A percentile compares a stretch with the other conserved stretches of the same genome.
Conservation (phyloP, 1,140 invertebrate species). For the Subanguina moxae region DNA sequence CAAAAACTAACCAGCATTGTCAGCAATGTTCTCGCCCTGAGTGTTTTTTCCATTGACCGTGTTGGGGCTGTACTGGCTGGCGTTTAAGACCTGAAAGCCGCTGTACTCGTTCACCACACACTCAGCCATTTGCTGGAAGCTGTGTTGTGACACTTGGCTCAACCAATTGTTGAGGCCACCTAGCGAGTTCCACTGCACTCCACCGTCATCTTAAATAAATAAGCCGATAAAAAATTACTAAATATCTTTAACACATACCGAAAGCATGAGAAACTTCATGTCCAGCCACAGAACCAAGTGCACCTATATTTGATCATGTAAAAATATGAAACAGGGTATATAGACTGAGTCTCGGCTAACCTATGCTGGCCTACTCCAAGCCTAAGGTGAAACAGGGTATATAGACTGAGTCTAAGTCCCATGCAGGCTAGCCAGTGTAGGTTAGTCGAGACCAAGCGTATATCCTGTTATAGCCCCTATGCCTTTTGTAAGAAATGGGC, state of each 20-base stretch:
- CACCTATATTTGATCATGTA: constrained; percentile 37
- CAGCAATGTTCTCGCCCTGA: constrained; percentile 62
- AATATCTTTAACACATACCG: constrained; percentile 5
- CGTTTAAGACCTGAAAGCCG: constrained; percentile 38
- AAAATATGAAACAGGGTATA: too few relatives aligned
- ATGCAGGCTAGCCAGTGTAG: too few relatives aligned
- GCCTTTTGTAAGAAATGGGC: too few relatives aligned
- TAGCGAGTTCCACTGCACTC: constrained; percentile 45
- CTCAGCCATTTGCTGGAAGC: constrained; percentile 43
- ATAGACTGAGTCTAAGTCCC: too few relatives aligned
- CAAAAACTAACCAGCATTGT: constrained; percentile 58
- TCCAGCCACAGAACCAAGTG: constrained; percentile 64
- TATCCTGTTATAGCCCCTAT: too few relatives aligned
- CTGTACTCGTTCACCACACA: constrained; percentile 50
- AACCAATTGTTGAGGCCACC: constrained; percentile 46
- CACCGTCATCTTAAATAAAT: constrained; percentile 34
- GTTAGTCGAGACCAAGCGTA: too few relatives aligned
- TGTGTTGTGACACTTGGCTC: constrained; percentile 25
- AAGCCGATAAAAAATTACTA: background rate
- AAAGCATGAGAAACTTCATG: constrained; percentile 65
- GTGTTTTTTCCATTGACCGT: constrained; percentile 60
- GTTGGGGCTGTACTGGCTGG: constrained; percentile 16
- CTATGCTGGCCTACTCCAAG: too few relatives aligned
- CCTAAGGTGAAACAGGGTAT: too few relatives aligned
- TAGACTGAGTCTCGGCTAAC: too few relatives aligned